phyloP scores from a whole-genome alignment of 2,797 vertebrate species.

The Crotalus adamanteus region DNA sequence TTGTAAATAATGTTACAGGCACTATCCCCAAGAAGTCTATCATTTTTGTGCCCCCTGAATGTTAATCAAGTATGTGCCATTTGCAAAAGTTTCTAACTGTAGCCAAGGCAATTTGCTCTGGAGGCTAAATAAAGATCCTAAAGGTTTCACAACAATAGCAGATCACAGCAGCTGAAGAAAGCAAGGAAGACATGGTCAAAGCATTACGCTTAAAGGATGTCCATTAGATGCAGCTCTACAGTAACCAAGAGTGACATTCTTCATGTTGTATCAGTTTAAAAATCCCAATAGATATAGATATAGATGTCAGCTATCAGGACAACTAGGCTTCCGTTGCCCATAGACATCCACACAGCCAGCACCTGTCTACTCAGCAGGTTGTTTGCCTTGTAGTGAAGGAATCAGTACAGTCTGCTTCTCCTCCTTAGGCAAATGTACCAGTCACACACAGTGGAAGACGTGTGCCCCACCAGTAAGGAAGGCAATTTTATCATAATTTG shows the following conservation, averaged over 20 bases:
- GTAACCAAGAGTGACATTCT: conserved; percentile 76
- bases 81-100: conserved; percentile 23
- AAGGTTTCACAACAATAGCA: conserved; percentile 38
- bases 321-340: conserved; percentile 70
- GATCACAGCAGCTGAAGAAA: conserved; percentile 52
- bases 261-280: conserved; percentile 75
- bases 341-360: conserved; percentile 72
- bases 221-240: conserved; percentile 53
- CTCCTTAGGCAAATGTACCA: conserved; percentile 49
- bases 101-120: conserved; percentile 53
- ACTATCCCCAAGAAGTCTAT: conserved; percentile 18
- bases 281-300: conserved; percentile 72
- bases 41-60: conserved; percentile 33
- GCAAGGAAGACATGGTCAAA: conserved; percentile 57
- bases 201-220: conserved; percentile 65
- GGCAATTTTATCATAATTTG: conserved; percentile 64
- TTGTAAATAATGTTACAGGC: background rate
- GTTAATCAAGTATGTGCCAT: conserved; percentile 34
- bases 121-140: conserved; percentile 41
- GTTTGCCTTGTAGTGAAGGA: conserved; percentile 69
- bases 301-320: conserved; percentile 78
- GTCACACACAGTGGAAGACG: conserved; percentile 34
- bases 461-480: conserved; percentile 67
- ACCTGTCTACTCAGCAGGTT: conserved; percentile 81
- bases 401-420: conserved; percentile 49